Evolutionary conservation across 2,888 invertebrate species (phyloP), one percentile per base, ranked within the genome.

Genomic region (Pteria penguin): DNA sequence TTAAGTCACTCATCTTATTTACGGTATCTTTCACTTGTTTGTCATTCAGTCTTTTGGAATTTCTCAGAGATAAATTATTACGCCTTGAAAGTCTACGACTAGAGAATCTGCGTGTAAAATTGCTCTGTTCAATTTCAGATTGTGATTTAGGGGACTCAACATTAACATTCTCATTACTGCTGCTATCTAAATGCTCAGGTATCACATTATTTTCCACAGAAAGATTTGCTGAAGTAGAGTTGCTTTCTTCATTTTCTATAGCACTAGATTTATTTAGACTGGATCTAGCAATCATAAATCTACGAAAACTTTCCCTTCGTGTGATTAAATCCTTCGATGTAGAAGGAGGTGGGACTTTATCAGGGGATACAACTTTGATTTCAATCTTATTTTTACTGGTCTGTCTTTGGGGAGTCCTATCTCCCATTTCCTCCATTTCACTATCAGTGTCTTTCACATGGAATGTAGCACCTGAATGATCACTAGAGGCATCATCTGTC

Each of bases 251-350:
- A 1, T 58, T 58, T 32, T 75, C 74, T 22, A 82, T 45, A 0
- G 78, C 76, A 33, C 78, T 82, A 0, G 83, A 83, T n/a, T 82
- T 83, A 36, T 81, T 81, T 33, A 85, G 84, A 4, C 85, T 83
- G 24, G 87, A 82, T 57, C 87, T 82, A 22, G 88, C 88, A 33
- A 89, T 89, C 87, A 87, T 86, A 84, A 87, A 84, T 26, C 88
- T 78, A 1, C 87, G 79, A 72, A 89, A 89, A 66, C 89, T 89
- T 80, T 89, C 89, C 45, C 88, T 78, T 31, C 86, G 75, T 31
- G 87, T 87, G 2, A 87, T 88, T 14, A 89, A 87, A 61, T 89
- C 88, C 77, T 88, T 88, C 1, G 87, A 85, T 29, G 85, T 87
- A 14, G 88, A 88, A 8, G 86, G 88, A 26, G 89, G 88, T 24